These are phyloP conservation scores for Drosophila multiciliata DNA, from an alignment of 2,888 invertebrate species.

Conservation along the genomic window DNA sequence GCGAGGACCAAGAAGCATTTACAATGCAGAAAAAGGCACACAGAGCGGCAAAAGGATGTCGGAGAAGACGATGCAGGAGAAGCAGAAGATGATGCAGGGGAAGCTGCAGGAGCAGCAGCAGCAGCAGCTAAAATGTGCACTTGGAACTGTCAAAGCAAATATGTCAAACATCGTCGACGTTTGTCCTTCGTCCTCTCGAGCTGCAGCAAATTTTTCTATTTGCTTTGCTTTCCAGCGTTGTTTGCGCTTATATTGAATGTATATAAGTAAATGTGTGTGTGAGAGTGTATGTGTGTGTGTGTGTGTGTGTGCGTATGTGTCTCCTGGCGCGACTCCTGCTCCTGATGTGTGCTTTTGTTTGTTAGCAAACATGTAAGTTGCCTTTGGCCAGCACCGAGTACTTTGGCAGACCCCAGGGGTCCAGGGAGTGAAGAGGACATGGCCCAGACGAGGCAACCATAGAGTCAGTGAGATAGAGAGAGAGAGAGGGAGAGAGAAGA, in stretches of 20 bases:
- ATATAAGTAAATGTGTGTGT: conserved; percentile 3
- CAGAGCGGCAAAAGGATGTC: conserved; percentile 56
- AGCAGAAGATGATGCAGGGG: conserved; percentile 9
- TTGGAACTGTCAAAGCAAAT: conserved; percentile 81
- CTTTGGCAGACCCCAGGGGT: conserved; percentile 16
- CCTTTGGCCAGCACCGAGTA: conserved; percentile 68
- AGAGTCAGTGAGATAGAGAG: conserved; percentile 5
- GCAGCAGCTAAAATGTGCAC: conserved; percentile 78
- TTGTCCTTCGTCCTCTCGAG: conserved; percentile 61
- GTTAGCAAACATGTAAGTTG: conserved; percentile 79
- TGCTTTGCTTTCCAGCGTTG: conserved; percentile 76
- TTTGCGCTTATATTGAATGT: conserved; percentile 70
- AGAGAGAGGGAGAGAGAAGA: conserved; percentile 20
- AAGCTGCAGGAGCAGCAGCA: conserved; percentile 15
- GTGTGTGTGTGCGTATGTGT: conserved; percentile 42
- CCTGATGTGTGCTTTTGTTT: conserved; percentile 74
- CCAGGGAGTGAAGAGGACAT: conserved; percentile 7
- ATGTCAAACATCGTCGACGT: conserved; percentile 78
- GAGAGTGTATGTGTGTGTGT: conserved; percentile 18
- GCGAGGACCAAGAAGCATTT: conserved; percentile 49
- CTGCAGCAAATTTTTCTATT: conserved; percentile 69
- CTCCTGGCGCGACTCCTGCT: conserved; percentile 62
- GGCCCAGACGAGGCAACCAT: neutral
- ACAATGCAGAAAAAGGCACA: conserved; percentile 65
- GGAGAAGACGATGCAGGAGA: conserved; percentile 12